Evolutionary conservation across 2,888 invertebrate species (phyloP).

Genomic region (Lepidocyrtoides sp.): DNA sequence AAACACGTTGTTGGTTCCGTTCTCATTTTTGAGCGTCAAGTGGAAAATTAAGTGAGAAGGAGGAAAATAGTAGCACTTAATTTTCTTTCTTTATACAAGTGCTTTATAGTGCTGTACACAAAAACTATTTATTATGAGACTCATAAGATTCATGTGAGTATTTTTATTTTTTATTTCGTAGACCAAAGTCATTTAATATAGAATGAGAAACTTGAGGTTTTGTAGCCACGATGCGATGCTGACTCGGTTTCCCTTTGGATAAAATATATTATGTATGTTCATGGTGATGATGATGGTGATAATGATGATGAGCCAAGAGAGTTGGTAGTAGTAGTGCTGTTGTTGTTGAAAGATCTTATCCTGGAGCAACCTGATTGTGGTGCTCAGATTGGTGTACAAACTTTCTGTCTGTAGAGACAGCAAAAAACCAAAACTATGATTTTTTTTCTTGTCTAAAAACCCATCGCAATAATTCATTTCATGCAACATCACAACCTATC

Average conservation of each 20-base stretch:
- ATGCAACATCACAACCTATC: background rate
- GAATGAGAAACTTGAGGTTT: too few species aligned
- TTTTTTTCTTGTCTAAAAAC: background rate
- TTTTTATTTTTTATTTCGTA: background rate
- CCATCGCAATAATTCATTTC: background rate
- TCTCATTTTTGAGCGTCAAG: constrained; percentile 43
- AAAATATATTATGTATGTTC: background rate
- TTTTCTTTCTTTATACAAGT: constrained; percentile 35
- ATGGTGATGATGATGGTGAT: constrained; percentile 11
- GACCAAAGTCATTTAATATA: too few species aligned
- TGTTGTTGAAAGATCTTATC: constrained; percentile 58
- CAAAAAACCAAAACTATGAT: background rate
- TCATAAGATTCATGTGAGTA: too few species aligned
- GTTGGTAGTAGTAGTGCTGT: background rate
- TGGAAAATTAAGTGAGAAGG: constrained; percentile 61
- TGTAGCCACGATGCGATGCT: background rate
- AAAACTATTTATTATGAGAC: background rate
- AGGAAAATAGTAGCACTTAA: constrained; percentile 9
- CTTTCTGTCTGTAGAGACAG: background rate
- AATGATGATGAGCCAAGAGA: background rate
- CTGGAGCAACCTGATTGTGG: constrained; percentile 51
- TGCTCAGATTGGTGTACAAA: background rate
- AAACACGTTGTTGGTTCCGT: constrained; percentile 76
- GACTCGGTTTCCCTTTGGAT: background rate
- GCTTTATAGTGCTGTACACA: background rate